Evolutionary conservation across 2,888 invertebrate species (phyloP).

Genomic region (Drosophila longiperda): DNA sequence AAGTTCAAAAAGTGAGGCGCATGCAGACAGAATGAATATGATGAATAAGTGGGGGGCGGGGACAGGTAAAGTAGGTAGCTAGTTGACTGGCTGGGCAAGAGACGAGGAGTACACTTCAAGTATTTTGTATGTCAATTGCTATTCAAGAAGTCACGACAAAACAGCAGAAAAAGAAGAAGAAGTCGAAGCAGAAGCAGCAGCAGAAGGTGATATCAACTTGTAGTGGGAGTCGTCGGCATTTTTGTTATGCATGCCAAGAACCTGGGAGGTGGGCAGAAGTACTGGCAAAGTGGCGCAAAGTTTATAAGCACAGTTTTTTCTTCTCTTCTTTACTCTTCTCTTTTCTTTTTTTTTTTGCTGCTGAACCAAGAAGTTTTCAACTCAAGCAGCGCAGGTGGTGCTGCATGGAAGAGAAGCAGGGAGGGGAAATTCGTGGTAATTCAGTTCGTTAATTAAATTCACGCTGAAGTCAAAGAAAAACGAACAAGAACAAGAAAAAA

Average conservation of each 20-base stretch:
- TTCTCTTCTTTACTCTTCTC: background rate
- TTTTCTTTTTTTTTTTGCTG: background rate
- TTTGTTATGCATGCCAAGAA: background rate
- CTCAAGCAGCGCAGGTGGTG: conserved; percentile 9
- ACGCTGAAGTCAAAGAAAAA: conserved; percentile 23
- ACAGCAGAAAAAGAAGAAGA: conserved; percentile 16
- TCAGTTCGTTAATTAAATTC: conserved; percentile 62
- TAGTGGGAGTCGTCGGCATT: conserved; percentile 15
- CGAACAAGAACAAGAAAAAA: conserved; percentile 3
- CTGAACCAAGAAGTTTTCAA: conserved; percentile 44
- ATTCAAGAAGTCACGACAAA: conserved; percentile 74
- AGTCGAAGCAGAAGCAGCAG: conserved; percentile 1
- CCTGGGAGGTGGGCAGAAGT: background rate
- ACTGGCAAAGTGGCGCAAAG: conserved; percentile 46
- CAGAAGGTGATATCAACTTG: conserved; percentile 25
- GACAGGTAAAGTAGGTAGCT: conserved; percentile 31
- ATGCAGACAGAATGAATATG: background rate
- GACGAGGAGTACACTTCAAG: conserved; percentile 56
- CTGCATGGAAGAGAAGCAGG: background rate
- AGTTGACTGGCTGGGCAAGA: conserved; percentile 14
- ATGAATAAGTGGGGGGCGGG: accelerated
- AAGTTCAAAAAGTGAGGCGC: conserved; percentile 18
- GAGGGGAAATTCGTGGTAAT: conserved; percentile 23
- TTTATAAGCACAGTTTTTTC: conserved; percentile 44
- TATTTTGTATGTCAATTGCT: conserved; percentile 80